Evolutionary conservation across 2,888 invertebrate genomes (phyloP), one percentile per base, ranked within the genome.

Genomic region (Drosophila vallismaia): DNA sequence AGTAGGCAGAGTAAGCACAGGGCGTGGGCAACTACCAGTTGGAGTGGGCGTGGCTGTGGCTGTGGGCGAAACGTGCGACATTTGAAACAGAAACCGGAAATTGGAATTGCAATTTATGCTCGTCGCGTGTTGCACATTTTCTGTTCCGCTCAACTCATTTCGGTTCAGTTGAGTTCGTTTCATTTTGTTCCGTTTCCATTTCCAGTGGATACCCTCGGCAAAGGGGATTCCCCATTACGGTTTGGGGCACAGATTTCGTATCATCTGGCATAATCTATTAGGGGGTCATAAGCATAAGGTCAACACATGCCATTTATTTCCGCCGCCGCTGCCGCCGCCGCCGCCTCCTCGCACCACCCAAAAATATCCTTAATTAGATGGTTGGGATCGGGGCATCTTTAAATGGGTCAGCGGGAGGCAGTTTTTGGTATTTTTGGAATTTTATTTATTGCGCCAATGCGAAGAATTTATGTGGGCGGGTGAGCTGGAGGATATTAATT

Each of bases 51-150:
- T 8, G 36, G 26, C 8, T 5, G 44, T 31, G 10, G 38, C 52
- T 28, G 50, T 26, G 51, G 60, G 51, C 26, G 51, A 46, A 68
- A 46, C 64, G 75, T 63, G 77, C 67, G 79, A 79, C 83, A 79
- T 79, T 79, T 79, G 79, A 79, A 79, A 79, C 83, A 79, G 79
- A 79, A 82, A 82, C 79, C 79, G 79, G 79, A 79, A 79, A 79
- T 79, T 79, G 84, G 77, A 79, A 79, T 74, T 82, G 83, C 83
- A 79, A 79, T 79, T 79, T 79, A 79, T 79, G 79, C 83, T 77
- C 75, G 74, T 71, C 81, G 79, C 79, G 74, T 79, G 66, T 81
- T 79, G 82, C 76, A 82, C 82, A 64, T 64, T 64, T 64, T 64
- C 63, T 49, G 45, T 64, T 64, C 63, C 64, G 64, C 51, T 64